Conservation (phyloP, 2,888 invertebrate species). For the Tillus elongatus region DNA sequence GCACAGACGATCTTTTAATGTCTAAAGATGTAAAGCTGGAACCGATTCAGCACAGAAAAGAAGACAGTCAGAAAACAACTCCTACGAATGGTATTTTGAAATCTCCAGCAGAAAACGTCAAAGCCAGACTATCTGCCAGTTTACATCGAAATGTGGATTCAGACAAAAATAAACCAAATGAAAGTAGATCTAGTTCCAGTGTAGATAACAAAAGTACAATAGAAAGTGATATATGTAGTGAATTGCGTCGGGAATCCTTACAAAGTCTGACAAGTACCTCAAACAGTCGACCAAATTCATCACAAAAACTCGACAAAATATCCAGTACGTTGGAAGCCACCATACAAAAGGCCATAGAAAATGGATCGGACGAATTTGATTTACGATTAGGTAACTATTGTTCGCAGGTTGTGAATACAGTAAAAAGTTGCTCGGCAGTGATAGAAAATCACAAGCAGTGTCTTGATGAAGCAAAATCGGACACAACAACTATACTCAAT, state of each 20-base stretch:
- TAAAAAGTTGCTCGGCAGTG: constrained; percentile 26
- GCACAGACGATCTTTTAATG: neutral
- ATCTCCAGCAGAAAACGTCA: constrained; percentile 48
- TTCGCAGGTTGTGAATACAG: constrained; percentile 27
- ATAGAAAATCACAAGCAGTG: constrained; percentile 48
- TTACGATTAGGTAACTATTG: constrained; percentile 30
- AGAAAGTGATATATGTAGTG: constrained; percentile 8
- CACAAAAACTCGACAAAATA: constrained; percentile 16
- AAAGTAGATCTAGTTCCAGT: constrained; percentile 20
- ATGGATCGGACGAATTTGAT: constrained; percentile 26
- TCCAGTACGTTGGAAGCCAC: constrained; percentile 20
- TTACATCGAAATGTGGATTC: constrained; percentile 10
- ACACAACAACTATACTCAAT: constrained; percentile 45
- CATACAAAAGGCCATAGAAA: constrained; percentile 27
- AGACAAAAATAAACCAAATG: constrained; percentile 17
- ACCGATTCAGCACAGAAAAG: constrained; percentile 34
- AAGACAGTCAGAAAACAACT: constrained; percentile 37
- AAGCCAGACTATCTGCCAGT: constrained; percentile 48
- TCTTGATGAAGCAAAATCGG: constrained; percentile 42
- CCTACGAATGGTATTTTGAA: constrained; percentile 41
- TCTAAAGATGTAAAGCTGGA: constrained; percentile 25
- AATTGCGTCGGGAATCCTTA: constrained; percentile 3
- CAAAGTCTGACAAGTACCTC: constrained; percentile 5
- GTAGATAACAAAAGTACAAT: constrained; percentile 15
- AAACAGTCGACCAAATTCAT: constrained; percentile 22